A percentile compares a stretch with the other conserved stretches of the same genome.
phyloP scores from a whole-genome alignment of 92 coral and sea anemone genomes.

The Umimayanthus chanpuru region DNA sequence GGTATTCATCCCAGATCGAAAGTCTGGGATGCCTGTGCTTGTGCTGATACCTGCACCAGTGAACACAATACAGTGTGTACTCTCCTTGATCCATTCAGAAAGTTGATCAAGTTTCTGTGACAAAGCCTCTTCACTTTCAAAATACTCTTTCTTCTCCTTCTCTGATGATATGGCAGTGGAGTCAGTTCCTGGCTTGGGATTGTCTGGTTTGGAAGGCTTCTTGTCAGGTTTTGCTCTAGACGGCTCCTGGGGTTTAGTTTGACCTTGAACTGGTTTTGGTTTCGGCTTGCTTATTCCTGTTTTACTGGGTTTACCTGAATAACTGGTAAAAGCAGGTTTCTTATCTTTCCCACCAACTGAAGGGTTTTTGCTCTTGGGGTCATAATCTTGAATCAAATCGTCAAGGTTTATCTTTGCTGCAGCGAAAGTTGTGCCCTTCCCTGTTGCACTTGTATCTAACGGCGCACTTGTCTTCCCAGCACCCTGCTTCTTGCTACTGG shows the following conservation, averaged over 20 bases:
- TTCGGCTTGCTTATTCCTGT: background rate
- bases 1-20: constrained; percentile 76
- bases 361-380: background rate
- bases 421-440: background rate
- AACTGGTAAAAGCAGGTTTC: background rate
- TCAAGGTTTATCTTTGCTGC: constrained; percentile 4
- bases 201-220: constrained; percentile 26
- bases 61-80: constrained; percentile 71
- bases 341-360: background rate
- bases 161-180: constrained; percentile 32
- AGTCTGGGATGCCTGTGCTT: constrained; percentile 80
- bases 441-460: too few relatives aligned
- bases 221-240: constrained; percentile 6
- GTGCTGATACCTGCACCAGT: constrained; percentile 88
- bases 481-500: constrained; percentile 16
- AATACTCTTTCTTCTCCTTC: constrained; percentile 74
- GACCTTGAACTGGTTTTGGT: background rate
- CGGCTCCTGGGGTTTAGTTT: background rate
- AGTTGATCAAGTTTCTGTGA: constrained; percentile 54
- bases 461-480: background rate
- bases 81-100: constrained; percentile 64
- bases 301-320: background rate
- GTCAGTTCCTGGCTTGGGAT: background rate
- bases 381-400: constrained; percentile 27
- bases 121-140: constrained; percentile 64